Conservation (phyloP, 2,888 invertebrate species). For the Lochmaea capreae region DNA sequence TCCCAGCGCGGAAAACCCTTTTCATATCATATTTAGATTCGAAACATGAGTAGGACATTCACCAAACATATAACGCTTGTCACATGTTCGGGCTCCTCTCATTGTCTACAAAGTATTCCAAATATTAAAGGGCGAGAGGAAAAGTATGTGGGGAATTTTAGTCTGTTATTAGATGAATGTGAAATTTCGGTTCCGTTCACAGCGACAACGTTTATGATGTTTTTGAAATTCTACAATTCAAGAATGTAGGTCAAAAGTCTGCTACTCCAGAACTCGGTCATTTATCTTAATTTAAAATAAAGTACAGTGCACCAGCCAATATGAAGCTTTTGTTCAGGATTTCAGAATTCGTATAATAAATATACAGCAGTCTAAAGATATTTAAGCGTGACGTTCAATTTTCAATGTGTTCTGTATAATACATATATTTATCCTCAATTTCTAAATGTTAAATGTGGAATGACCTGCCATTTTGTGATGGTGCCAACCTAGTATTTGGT, state of each 20-base stretch:
- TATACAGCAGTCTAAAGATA: background rate
- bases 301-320: background rate
- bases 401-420: too few relatives aligned
- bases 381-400: too few relatives aligned
- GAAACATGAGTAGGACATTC: constrained; percentile 34
- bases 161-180: constrained; percentile 23
- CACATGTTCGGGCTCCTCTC: constrained; percentile 24
- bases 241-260: background rate
- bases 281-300: background rate
- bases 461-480: too few relatives aligned
- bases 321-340: background rate
- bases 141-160: constrained; percentile 35
- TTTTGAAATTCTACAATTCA: constrained; percentile 6
- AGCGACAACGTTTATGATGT: constrained; percentile 6
- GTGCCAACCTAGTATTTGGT: too few relatives aligned
- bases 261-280: background rate
- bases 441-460: too few relatives aligned
- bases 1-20: constrained; percentile 23
- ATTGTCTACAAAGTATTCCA: constrained; percentile 33
- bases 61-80: constrained; percentile 15
- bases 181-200: constrained; percentile 21
- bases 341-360: background rate
- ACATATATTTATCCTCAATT: too few relatives aligned
- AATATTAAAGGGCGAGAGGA: constrained; percentile 31
- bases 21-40: constrained; percentile 39